Evolutionary conservation across 2,113 vertebrate genomes (phyloP).

Genomic region (Pygoscelis adeliae): DNA sequence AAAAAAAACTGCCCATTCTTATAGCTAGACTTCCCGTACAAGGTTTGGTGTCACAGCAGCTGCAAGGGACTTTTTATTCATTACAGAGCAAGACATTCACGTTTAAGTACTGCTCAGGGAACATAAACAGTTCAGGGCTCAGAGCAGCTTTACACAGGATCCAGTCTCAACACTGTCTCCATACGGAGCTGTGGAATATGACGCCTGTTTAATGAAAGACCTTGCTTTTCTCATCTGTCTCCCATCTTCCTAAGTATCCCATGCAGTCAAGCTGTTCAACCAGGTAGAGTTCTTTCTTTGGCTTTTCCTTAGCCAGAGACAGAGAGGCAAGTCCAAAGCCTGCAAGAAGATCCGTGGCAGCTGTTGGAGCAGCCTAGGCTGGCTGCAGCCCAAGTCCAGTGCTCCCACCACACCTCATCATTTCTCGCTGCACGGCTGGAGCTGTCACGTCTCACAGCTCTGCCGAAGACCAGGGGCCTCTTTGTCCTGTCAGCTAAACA

Average conservation of each 20-base stretch:
- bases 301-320: not conserved
- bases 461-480: not conserved
- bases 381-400: not conserved
- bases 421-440: accelerated
- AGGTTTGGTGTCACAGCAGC: not conserved
- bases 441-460: not conserved
- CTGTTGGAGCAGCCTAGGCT: not conserved
- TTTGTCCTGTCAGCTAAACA: not conserved
- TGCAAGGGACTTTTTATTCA: not conserved
- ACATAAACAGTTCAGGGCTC: not conserved
- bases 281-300: not conserved
- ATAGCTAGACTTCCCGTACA: not conserved
- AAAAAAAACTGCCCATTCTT: not conserved
- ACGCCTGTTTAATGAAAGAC: not conserved
- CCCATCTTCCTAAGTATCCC: not conserved
- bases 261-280: not conserved
- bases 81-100: not conserved
- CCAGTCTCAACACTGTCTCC: not conserved
- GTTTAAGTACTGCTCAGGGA: not conserved
- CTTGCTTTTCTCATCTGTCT: not conserved
- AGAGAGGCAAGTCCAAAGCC: not conserved
- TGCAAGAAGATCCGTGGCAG: not conserved
- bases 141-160: not conserved
- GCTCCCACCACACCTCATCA: not conserved
- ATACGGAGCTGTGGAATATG: not conserved